phyloP scores from a whole-genome alignment of 2,888 invertebrate genomes.

The Ischnus inquisitorius region DNA sequence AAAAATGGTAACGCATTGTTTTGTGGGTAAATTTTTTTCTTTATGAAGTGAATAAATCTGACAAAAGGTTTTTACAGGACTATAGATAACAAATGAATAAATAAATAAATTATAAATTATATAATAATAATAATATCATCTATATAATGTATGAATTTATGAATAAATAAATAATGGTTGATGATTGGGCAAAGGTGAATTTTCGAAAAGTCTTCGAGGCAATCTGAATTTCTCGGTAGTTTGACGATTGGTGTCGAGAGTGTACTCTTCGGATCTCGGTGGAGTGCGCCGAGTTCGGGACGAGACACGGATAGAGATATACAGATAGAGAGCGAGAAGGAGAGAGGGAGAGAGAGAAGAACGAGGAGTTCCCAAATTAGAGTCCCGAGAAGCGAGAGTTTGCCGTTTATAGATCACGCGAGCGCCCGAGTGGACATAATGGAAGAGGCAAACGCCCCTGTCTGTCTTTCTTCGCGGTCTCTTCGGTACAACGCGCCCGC shows the following conservation, averaged over 20 bases:
- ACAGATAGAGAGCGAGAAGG: too few species aligned
- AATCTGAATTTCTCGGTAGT: constrained; percentile 6
- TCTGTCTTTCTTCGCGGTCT: constrained; percentile 46
- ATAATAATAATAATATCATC: too few species aligned
- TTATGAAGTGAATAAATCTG: too few species aligned
- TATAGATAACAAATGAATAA: too few species aligned
- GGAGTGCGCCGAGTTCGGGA: background rate
- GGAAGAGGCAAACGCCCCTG: constrained; percentile 62
- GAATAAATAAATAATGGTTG: background rate
- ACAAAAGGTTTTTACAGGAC: too few species aligned
- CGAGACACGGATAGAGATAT: background rate
- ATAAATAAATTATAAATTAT: too few species aligned
- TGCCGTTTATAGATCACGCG: constrained; percentile 62
- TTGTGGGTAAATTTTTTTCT: too few species aligned
- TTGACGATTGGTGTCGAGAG: constrained; percentile 23
- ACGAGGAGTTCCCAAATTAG: constrained; percentile 66
- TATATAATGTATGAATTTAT: too few species aligned
- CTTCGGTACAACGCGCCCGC: background rate
- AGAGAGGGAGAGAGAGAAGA: constrained; percentile 1
- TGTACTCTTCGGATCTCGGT: background rate
- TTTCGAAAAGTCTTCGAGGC: background rate
- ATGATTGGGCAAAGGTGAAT: background rate
- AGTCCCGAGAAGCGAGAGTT: constrained; percentile 67
- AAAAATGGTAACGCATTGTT: too few species aligned
- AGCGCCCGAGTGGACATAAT: constrained; percentile 65